Evolutionary conservation across 2,113 vertebrate genomes (phyloP).

Genomic region (Myotis lucifugus): DNA sequence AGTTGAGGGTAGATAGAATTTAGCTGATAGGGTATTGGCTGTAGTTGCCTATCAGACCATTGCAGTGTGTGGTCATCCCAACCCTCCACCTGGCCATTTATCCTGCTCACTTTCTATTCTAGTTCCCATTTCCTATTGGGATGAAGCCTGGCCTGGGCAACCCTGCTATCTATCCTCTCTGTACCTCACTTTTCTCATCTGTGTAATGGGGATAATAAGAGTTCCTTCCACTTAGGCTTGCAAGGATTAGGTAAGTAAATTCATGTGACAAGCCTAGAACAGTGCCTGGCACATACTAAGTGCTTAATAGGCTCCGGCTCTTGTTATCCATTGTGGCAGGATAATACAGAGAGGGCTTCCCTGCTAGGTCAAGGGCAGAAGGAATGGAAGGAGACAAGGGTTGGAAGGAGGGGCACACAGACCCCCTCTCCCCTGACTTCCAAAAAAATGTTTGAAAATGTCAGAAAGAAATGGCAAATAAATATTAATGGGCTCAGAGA

Average conservation of each 20-base stretch:
- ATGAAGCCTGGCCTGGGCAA: not conserved
- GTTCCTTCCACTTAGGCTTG: not conserved
- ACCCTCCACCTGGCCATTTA: not conserved
- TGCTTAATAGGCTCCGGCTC: not conserved
- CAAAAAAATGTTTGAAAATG: not conserved
- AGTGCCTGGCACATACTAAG: not conserved
- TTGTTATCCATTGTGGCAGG: not conserved
- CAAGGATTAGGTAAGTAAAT: not conserved
- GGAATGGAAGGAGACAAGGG: not conserved
- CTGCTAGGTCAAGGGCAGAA: not conserved
- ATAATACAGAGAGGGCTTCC: not conserved
- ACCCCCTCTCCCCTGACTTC: not conserved
- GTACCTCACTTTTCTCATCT: conserved; percentile 25
- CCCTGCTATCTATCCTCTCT: not conserved
- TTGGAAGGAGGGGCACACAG: not conserved
- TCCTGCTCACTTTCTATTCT: not conserved
- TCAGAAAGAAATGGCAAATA: conserved; percentile 2
- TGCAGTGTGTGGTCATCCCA: not conserved
- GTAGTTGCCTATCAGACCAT: not conserved
- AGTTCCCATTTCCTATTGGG: not conserved
- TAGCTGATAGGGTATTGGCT: not conserved
- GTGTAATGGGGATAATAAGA: not conserved
- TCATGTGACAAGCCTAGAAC: not conserved
- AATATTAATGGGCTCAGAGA: not conserved
- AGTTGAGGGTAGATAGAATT: not conserved